A percentile compares a stretch with the other conserved stretches of the same genome.
Evolutionary conservation across 2,797 vertebrate species (phyloP).

Genomic region (Acanthurus leucopareius): DNA sequence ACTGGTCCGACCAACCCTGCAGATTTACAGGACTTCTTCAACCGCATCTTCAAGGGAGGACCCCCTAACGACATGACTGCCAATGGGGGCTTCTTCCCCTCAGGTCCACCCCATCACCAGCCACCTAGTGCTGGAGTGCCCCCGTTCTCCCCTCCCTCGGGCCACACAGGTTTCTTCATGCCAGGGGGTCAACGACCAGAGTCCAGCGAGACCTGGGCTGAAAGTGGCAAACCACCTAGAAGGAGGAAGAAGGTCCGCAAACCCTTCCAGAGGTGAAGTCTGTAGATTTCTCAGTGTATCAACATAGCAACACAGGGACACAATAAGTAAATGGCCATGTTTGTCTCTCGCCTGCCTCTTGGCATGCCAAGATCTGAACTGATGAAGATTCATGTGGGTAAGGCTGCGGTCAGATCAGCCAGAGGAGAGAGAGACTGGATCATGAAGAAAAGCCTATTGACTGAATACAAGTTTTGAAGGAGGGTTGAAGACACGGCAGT

Average conservation of each 20-base stretch:
- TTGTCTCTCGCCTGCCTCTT: slow-evolving; percentile 71
- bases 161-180: slow-evolving; percentile 80
- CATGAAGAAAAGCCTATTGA: slow-evolving; percentile 43
- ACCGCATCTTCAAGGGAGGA: slow-evolving; percentile 91
- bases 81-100: slow-evolving; percentile 89
- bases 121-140: slow-evolving; percentile 71
- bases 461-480: slow-evolving; percentile 63
- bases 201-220: slow-evolving; percentile 78
- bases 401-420: slow-evolving; percentile 59
- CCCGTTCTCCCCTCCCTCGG: slow-evolving; percentile 82
- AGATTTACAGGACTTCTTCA: slow-evolving; percentile 93
- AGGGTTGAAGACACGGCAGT: slow-evolving; percentile 55
- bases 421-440: slow-evolving; percentile 48
- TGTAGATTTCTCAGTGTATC: slow-evolving; percentile 38
- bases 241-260: slow-evolving; percentile 93
- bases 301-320: slow-evolving; percentile 68
- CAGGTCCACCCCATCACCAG: slow-evolving; percentile 67
- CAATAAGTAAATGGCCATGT: slow-evolving; percentile 69
- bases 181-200: slow-evolving; percentile 79
- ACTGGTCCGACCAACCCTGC: slow-evolving; percentile 84
- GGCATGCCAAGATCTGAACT: slow-evolving; percentile 67
- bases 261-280: slow-evolving; percentile 92
- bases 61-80: slow-evolving; percentile 85
- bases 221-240: slow-evolving; percentile 81
- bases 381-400: slow-evolving; percentile 49